Conservation (phyloP, 1,140 invertebrate genomes). For the Idris sp. region DNA sequence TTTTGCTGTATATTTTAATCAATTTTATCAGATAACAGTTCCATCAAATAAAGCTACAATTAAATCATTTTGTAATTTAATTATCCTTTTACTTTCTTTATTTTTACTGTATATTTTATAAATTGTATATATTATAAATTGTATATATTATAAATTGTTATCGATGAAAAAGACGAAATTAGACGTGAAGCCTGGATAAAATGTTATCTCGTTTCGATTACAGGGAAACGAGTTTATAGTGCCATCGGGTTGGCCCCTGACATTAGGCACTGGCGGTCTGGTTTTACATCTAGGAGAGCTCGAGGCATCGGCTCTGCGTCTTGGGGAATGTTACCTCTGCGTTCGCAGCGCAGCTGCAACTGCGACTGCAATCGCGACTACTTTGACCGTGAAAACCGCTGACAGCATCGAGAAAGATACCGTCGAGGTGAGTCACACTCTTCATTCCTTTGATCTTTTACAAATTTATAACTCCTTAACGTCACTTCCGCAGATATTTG, state of each 20-base stretch:
- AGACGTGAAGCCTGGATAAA: background rate
- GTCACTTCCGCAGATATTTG: constrained; percentile 54
- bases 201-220: constrained; percentile 43
- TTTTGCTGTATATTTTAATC: no score
- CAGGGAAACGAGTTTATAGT: constrained; percentile 76
- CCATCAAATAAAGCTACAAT: no score
- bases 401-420: constrained; percentile 72
- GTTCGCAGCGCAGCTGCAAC: constrained; percentile 74
- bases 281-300: constrained; percentile 77
- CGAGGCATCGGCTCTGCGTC: constrained; percentile 75
- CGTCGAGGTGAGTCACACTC: constrained; percentile 74
- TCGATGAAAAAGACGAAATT: no score
- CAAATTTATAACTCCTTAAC: constrained; percentile 40
- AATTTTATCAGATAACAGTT: no score
- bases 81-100: no score
- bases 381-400: constrained; percentile 61
- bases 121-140: no score
- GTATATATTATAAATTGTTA: no score
- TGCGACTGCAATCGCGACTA: constrained; percentile 66
- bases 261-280: constrained; percentile 74
- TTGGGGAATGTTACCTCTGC: constrained; percentile 79
- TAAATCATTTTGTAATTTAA: no score
- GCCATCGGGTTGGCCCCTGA: constrained; percentile 77
- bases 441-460: constrained; percentile 25
- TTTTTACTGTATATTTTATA: no score